These are phyloP conservation scores for Apus apus DNA, from an alignment of 2,113 vertebrate genomes.

Conservation along the genomic window DNA sequence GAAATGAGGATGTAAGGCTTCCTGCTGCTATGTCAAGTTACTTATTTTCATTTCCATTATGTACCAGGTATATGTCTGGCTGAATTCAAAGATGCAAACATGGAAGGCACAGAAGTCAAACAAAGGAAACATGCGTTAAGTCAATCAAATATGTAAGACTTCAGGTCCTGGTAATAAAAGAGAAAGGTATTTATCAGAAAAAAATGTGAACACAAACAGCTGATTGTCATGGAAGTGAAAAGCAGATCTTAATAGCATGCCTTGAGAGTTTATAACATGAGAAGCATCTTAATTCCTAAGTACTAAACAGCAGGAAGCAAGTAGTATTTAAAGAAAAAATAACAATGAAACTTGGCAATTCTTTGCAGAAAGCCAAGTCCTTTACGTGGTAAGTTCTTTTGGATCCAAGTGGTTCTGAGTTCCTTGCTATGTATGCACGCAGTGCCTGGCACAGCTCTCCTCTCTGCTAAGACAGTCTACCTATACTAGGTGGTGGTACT, in stretches of 20 bases:
- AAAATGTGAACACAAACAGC: not conserved
- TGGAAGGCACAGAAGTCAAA: not conserved
- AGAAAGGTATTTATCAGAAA: not conserved
- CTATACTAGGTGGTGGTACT: not conserved
- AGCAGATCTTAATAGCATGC: not conserved
- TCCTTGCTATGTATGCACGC: not conserved
- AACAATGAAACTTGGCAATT: not conserved
- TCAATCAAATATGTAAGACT: not conserved
- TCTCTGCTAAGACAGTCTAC: not conserved
- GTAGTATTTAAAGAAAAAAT: not conserved
- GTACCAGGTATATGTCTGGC: not conserved
- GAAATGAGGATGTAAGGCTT: not conserved
- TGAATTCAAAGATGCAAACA: not conserved
- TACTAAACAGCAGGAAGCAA: not conserved
- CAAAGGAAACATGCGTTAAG: not conserved
- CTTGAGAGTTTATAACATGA: not conserved
- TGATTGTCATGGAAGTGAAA: not conserved
- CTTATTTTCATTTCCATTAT: not conserved
- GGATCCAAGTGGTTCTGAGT: not conserved
- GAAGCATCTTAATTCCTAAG: not conserved
- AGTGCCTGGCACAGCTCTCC: not conserved
- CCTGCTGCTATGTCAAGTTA: not conserved
- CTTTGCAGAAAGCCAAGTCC: not conserved
- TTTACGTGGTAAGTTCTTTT: not conserved
- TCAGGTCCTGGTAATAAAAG: not conserved